These are phyloP conservation scores for Kryptolebias marmoratus DNA, from an alignment of 2,113 vertebrate species.

Conservation along the genomic window DNA sequence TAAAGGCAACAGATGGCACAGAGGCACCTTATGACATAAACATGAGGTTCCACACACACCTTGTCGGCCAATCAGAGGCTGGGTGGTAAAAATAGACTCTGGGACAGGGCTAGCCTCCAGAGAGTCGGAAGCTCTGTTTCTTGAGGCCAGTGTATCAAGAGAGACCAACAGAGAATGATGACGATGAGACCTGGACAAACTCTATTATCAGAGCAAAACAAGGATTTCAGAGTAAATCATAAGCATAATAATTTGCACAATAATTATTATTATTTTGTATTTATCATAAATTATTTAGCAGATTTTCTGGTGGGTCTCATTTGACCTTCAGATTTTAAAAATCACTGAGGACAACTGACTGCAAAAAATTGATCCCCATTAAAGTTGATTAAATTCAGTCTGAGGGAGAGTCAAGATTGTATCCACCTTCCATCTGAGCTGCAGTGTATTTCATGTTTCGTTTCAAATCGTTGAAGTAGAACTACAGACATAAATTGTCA, in stretches of 20 bases:
- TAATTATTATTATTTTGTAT: neutral
- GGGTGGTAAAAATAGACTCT: constrained; percentile 73
- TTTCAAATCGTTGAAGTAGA: constrained; percentile 36
- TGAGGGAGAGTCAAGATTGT: constrained; percentile 1
- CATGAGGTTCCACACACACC: constrained; percentile 62
- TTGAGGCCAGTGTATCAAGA: constrained; percentile 55
- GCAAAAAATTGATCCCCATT: constrained; percentile 1
- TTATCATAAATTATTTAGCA: neutral
- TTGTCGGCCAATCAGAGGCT: constrained; percentile 70
- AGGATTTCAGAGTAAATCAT: constrained; percentile 6
- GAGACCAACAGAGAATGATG: constrained; percentile 27
- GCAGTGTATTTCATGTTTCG: constrained; percentile 33
- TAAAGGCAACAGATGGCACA: constrained; percentile 80
- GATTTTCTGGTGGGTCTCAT: neutral
- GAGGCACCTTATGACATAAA: constrained; percentile 75
- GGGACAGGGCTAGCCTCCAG: constrained; percentile 61
- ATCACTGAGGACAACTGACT: neutral
- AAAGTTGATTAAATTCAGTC: constrained; percentile 22
- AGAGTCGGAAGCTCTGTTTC: constrained; percentile 63
- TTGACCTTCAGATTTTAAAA: constrained; percentile 33
- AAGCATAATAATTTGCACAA: neutral
- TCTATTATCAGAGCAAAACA: constrained; percentile 27
- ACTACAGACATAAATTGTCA: constrained; percentile 25
- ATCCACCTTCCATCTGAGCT: constrained; percentile 20
- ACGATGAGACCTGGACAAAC: constrained; percentile 8